Conservation (phyloP, 2,888 invertebrate species). For the Eilema griseolum region DNA sequence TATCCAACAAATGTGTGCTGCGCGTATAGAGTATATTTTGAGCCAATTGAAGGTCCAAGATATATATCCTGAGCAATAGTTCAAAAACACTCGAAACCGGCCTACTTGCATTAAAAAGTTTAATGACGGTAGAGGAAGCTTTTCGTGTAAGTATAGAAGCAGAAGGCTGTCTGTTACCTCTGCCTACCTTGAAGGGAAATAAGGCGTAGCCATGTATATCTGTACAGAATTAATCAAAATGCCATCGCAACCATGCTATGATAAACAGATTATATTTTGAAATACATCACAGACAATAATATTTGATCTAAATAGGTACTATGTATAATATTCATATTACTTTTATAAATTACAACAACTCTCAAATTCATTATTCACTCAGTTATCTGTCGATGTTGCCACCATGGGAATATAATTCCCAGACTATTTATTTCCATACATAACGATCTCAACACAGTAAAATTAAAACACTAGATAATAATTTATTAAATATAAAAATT, state of each 20-base stretch:
- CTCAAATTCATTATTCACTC: not conserved
- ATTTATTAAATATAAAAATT: not conserved
- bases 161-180: too few relatives aligned
- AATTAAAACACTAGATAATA: not conserved
- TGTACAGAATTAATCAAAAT: too few relatives aligned
- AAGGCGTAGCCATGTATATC: too few relatives aligned
- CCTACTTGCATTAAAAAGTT: too few relatives aligned
- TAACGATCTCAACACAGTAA: not conserved
- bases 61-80: too few relatives aligned
- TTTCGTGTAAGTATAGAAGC: too few relatives aligned
- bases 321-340: not conserved
- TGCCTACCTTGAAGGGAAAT: too few relatives aligned
- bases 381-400: not conserved
- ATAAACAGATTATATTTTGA: not conserved
- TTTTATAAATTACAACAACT: not conserved
- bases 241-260: not conserved
- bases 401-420: not conserved
- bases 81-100: too few relatives aligned
- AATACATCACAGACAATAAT: conserved; percentile 13
- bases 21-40: too few relatives aligned
- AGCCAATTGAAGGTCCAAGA: too few relatives aligned
- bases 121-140: too few relatives aligned
- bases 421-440: not conserved
- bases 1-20: too few relatives aligned
- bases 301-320: conserved; percentile 3